Evolutionary conservation across 2,888 invertebrate species (phyloP).

Genomic region (Synergus japonicus): DNA sequence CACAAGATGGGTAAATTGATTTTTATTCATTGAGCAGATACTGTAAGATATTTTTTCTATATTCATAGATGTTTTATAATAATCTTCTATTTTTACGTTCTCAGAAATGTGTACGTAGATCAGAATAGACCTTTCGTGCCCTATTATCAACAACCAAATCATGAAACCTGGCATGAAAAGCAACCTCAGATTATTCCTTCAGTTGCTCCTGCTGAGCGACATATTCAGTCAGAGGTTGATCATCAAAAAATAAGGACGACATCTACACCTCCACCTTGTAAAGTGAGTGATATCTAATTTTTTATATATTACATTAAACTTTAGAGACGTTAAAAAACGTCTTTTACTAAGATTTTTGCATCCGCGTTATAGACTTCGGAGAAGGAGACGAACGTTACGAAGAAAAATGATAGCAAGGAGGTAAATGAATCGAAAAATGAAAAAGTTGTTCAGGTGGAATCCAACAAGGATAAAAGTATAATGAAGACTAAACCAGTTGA

Average conservation of each 20-base stretch:
- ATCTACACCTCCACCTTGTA: conserved; percentile 56
- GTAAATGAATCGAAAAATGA: neutral
- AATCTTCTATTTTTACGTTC: conserved; percentile 23
- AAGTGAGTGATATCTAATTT: conserved; percentile 54
- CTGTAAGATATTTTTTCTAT: neutral
- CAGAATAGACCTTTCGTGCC: conserved; percentile 59
- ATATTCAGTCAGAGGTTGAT: conserved; percentile 52
- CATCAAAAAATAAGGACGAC: conserved; percentile 58
- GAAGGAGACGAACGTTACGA: conserved; percentile 2
- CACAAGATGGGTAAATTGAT: conserved; percentile 58
- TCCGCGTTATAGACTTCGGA: neutral
- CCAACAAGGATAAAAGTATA: conserved; percentile 1
- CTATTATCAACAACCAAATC: conserved; percentile 65
- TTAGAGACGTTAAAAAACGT: neutral
- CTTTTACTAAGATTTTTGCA: neutral
- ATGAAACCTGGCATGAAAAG: conserved; percentile 65
- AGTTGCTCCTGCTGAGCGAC: conserved; percentile 55
- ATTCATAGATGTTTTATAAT: neutral
- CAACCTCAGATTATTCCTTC: conserved; percentile 61
- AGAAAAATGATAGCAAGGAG: neutral
- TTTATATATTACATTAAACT: neutral
- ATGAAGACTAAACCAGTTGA: neutral
- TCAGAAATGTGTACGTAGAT: conserved; percentile 57
- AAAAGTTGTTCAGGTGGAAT: conserved; percentile 36
- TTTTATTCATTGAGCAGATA: conserved; percentile 5